These are phyloP conservation scores for Yponomeuta sedellus DNA, from an alignment of 2,888 invertebrate species.

Conservation along the genomic window DNA sequence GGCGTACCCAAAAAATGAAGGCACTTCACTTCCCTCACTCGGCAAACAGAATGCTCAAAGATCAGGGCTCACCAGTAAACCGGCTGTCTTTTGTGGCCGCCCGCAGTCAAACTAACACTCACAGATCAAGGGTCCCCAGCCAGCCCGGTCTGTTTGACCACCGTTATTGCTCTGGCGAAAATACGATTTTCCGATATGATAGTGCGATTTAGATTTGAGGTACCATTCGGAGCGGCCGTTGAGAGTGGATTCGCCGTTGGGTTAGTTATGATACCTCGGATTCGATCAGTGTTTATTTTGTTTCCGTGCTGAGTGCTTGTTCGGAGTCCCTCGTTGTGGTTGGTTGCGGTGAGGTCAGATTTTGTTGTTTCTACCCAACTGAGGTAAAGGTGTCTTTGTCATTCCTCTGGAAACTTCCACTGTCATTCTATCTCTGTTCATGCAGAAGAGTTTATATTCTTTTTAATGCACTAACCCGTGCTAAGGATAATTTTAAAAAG, in stretches of 20 bases:
- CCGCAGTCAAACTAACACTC: not conserved
- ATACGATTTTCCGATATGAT: constrained; percentile 3
- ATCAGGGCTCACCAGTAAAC: not conserved
- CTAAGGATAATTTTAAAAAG: no score
- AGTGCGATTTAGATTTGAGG: constrained; percentile 1
- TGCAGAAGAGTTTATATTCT: no score
- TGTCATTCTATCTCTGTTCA: no score
- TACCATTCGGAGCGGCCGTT: not conserved
- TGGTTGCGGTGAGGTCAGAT: not conserved
- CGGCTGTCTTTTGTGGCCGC: no score
- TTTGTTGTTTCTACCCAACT: no score
- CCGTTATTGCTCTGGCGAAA: not conserved
- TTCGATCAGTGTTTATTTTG: not conserved
- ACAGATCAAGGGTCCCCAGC: not conserved
- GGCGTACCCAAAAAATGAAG: not conserved
- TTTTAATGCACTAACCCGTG: no score
- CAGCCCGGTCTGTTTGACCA: not conserved
- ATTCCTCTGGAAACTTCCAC: no score
- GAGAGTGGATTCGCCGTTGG: not conserved
- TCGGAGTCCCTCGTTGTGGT: not conserved
- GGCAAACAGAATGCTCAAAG: not conserved
- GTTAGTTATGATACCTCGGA: not conserved
- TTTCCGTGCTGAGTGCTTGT: not conserved
- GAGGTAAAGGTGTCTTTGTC: no score
- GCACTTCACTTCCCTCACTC: not conserved